These are phyloP conservation scores for Trididemnum miniatum DNA, from an alignment of 23 tunicate species.

Conservation along the genomic window DNA sequence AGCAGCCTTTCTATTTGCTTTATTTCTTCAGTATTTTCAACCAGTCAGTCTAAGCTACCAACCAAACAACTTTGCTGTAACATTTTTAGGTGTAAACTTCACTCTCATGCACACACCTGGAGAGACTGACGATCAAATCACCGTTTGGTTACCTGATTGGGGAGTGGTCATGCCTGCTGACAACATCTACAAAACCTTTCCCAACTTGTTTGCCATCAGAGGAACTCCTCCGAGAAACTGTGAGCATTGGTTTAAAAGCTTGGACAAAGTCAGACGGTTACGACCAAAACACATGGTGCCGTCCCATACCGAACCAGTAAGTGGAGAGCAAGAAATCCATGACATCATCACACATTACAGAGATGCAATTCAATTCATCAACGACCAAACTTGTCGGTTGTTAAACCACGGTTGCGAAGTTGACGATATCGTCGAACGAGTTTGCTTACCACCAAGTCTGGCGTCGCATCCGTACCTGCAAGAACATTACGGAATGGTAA, in stretches of 20 bases:
- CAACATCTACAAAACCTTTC: conserved; percentile 81
- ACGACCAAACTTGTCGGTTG: conserved; percentile 79
- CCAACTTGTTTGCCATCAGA: conserved; percentile 86
- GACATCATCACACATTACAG: conserved; percentile 63
- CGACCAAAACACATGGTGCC: conserved; percentile 64
- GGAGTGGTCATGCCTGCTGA: conserved; percentile 73
- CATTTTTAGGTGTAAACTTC: conserved; percentile 57
- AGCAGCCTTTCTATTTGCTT: no score
- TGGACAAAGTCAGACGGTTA: conserved; percentile 53
- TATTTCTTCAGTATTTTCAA: no score
- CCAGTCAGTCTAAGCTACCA: no score
- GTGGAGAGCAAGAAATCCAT: conserved; percentile 47
- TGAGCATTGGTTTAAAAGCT: conserved; percentile 53
- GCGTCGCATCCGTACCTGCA: conserved; percentile 71
- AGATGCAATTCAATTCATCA: conserved; percentile 81
- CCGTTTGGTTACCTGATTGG: conserved; percentile 78
- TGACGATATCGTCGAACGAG: conserved; percentile 68
- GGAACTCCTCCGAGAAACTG: conserved; percentile 65
- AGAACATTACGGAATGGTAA: conserved; percentile 79
- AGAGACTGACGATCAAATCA: conserved; percentile 87
- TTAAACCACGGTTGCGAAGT: conserved; percentile 38
- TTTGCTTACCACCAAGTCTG: conserved; percentile 56
- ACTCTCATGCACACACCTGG: conserved; percentile 88
- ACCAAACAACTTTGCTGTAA: no score
- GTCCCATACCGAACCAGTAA: conserved; percentile 68